These are phyloP conservation scores for Callipepla squamata DNA, from an alignment of 2,113 vertebrate genomes.

Conservation along the genomic window DNA sequence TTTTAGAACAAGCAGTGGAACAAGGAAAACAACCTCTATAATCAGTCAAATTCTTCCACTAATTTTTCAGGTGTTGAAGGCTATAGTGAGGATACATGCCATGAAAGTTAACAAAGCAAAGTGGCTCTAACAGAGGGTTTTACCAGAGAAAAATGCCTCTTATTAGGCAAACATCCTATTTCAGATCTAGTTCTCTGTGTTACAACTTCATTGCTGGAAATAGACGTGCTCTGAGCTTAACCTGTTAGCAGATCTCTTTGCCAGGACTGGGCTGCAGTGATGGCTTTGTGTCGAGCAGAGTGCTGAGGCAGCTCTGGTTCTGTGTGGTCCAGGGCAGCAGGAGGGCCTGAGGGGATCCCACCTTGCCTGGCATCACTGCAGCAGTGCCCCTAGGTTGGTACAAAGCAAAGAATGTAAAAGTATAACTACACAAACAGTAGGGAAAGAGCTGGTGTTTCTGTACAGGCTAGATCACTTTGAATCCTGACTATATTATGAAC, in stretches of 20 bases:
- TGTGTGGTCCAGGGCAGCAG: rapidly evolving
- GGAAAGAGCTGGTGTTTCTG: neutral
- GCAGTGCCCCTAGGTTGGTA: rapidly evolving
- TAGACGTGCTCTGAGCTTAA: neutral
- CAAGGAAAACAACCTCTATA: conserved; percentile 88
- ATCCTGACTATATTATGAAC: neutral
- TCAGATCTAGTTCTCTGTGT: neutral
- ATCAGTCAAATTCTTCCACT: conserved; percentile 93
- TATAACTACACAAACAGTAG: rapidly evolving
- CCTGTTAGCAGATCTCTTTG: neutral
- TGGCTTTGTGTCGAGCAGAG: rapidly evolving
- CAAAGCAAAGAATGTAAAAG: rapidly evolving
- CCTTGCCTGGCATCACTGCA: rapidly evolving
- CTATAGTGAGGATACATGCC: conserved; percentile 80
- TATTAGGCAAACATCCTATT: conserved; percentile 59
- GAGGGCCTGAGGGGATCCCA: neutral
- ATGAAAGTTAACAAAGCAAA: conserved; percentile 86
- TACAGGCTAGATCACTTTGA: neutral
- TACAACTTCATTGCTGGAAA: conserved; percentile 62
- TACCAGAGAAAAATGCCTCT: conserved; percentile 68
- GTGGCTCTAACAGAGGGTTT: conserved; percentile 71
- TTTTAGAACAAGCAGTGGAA: conserved; percentile 89
- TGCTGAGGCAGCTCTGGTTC: rapidly evolving
- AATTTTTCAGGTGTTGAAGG: conserved; percentile 95
- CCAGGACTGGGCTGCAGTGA: neutral